Conservation (phyloP, 2,797 vertebrate species). For the Chelidonichthys spinosus region DNA sequence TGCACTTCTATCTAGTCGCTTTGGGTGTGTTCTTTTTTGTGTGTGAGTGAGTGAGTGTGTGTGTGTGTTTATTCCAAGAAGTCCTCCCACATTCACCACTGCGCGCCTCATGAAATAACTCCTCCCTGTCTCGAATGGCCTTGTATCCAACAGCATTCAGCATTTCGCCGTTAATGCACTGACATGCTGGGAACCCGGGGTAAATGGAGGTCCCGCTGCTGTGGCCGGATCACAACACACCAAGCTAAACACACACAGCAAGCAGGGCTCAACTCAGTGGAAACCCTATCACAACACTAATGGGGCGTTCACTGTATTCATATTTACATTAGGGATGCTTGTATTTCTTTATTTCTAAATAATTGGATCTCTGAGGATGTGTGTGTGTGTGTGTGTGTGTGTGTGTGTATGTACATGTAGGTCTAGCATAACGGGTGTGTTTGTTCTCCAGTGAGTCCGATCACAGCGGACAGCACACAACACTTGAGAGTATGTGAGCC, state of each 20-base stretch:
- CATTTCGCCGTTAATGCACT: slow-evolving; percentile 54
- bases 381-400: slow-evolving; percentile 13
- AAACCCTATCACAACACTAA: slow-evolving; percentile 60
- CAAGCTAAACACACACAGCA: slow-evolving; percentile 59
- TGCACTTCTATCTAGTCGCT: slow-evolving; percentile 7
- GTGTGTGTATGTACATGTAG: slow-evolving; percentile 15
- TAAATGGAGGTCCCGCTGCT: slow-evolving; percentile 62
- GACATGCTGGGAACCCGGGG: slow-evolving; percentile 53
- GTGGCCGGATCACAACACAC: slow-evolving; percentile 56
- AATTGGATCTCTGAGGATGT: slow-evolving; percentile 60
- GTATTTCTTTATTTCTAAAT: slow-evolving; percentile 60
- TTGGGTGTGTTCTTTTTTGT: slow-evolving; percentile 16
- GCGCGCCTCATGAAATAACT: slow-evolving; percentile 48
- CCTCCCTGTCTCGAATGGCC: slow-evolving; percentile 37
- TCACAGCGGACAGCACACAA: slow-evolving; percentile 51
- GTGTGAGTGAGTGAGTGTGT: background rate
- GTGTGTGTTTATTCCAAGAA: slow-evolving; percentile 35
- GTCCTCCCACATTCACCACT: slow-evolving; percentile 33
- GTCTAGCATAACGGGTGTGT: slow-evolving; percentile 52
- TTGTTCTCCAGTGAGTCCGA: slow-evolving; percentile 54
- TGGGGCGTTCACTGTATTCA: slow-evolving; percentile 58
- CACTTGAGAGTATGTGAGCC: slow-evolving; percentile 47
- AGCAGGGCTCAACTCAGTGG: slow-evolving; percentile 50
- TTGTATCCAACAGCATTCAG: slow-evolving; percentile 39
- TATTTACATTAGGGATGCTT: slow-evolving; percentile 59